These are phyloP conservation scores for Cepaea hortensis DNA, from an alignment of 2,888 invertebrate species.

Conservation along the genomic window DNA sequence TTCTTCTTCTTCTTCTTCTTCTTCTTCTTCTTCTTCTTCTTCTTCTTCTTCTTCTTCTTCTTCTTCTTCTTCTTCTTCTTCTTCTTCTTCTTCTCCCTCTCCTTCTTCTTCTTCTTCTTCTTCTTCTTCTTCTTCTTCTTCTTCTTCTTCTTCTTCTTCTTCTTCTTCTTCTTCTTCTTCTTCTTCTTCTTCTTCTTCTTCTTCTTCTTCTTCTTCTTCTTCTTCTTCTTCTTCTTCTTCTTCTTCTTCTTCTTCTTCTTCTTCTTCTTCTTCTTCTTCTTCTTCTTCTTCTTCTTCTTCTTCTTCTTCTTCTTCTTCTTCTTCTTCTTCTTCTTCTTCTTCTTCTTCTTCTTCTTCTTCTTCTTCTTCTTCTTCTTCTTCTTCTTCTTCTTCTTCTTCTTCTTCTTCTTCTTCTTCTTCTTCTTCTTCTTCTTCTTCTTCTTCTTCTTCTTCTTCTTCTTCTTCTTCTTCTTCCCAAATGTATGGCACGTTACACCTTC, in stretches of 20 bases:
- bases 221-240: neutral
- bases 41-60: neutral
- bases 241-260: neutral
- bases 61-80: neutral
- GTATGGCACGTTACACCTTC: too few species aligned
- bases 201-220: neutral
- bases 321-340: neutral
- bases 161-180: neutral
- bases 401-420: neutral
- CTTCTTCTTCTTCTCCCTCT: neutral
- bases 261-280: neutral
- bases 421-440: neutral
- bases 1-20: neutral
- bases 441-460: conserved; percentile 2
- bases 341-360: neutral
- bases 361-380: neutral
- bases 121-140: neutral
- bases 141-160: neutral
- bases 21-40: neutral
- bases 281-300: neutral
- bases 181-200: neutral
- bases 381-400: neutral
- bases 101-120: neutral
- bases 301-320: neutral
- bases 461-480: neutral